phyloP scores from a whole-genome alignment of 2,888 invertebrate genomes.

The Polyommatus icarus region DNA sequence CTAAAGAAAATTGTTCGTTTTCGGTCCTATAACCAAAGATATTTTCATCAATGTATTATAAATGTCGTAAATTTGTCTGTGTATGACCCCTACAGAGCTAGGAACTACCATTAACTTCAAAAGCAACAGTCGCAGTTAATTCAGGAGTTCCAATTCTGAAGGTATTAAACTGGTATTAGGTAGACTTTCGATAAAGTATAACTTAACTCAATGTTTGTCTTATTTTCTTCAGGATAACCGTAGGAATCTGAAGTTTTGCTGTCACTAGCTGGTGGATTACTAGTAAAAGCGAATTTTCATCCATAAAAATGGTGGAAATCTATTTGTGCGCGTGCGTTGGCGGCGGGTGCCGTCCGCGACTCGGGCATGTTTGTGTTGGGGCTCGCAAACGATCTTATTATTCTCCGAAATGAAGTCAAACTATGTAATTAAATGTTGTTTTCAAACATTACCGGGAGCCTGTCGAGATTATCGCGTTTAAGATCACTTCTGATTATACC shows the following conservation, averaged over 20 bases:
- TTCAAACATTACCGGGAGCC: constrained; percentile 49
- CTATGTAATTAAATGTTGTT: constrained; percentile 58
- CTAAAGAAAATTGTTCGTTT: constrained; percentile 52
- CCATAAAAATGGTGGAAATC: constrained; percentile 62
- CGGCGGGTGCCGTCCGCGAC: constrained; percentile 65
- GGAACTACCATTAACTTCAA: too few relatives aligned
- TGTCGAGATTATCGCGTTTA: constrained; percentile 30
- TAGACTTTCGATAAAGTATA: too few relatives aligned
- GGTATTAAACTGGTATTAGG: too few relatives aligned
- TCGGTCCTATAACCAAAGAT: constrained; percentile 44
- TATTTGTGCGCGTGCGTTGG: constrained; percentile 71
- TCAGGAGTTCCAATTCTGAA: too few relatives aligned
- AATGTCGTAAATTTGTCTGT: too few relatives aligned
- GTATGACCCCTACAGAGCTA: too few relatives aligned
- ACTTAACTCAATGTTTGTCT: too few relatives aligned
- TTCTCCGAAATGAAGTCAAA: constrained; percentile 62
- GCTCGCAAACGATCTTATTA: constrained; percentile 73
- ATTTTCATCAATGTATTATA: too few relatives aligned
- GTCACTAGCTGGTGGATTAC: neutral
- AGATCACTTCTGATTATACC: constrained; percentile 1
- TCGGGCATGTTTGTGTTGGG: constrained; percentile 72
- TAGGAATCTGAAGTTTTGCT: too few relatives aligned
- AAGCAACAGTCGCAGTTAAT: too few relatives aligned
- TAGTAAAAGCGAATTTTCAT: constrained; percentile 66
- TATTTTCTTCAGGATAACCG: too few relatives aligned